Evolutionary conservation across 1,140 invertebrate genomes (phyloP).

Genomic region (Alviniconcha marisindica): DNA sequence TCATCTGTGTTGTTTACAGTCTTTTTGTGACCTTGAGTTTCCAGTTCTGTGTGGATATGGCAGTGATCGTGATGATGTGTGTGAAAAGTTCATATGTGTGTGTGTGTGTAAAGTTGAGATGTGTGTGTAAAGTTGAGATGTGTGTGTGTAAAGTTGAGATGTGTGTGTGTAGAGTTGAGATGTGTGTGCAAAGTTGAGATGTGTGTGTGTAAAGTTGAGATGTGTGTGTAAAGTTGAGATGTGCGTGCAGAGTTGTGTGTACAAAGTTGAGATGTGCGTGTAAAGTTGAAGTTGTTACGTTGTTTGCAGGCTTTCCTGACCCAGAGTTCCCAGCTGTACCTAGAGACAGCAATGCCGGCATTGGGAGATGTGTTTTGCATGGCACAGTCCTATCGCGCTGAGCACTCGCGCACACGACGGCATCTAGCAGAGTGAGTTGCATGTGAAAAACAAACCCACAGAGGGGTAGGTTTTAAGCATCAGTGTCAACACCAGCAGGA

Average conservation of each 20-base stretch:
- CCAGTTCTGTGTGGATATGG: not conserved
- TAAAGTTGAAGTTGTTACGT: conserved; percentile 1
- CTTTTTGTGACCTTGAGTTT: too few relatives aligned
- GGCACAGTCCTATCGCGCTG: conserved; percentile 97
- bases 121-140: not conserved
- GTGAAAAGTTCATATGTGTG: too few relatives aligned
- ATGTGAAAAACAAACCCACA: too few relatives aligned
- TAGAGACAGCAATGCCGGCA: conserved; percentile 96
- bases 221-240: not conserved
- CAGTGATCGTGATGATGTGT: too few relatives aligned
- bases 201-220: not conserved
- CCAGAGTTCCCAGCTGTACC: conserved; percentile 98
- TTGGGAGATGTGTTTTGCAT: conserved; percentile 99
- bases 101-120: too few relatives aligned
- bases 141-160: not conserved
- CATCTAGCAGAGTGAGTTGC: conserved; percentile 95
- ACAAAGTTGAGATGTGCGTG: not conserved
- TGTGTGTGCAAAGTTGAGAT: not conserved
- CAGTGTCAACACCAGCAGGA: too few relatives aligned
- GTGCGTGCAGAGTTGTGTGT: not conserved
- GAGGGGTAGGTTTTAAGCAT: too few relatives aligned
- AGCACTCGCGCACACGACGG: conserved; percentile 95
- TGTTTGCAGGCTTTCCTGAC: conserved; percentile 90
- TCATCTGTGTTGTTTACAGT: too few relatives aligned
- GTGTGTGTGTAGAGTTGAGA: not conserved